These are phyloP conservation scores for Poecilia picta DNA, from an alignment of 2,797 vertebrate species.

Conservation along the genomic window DNA sequence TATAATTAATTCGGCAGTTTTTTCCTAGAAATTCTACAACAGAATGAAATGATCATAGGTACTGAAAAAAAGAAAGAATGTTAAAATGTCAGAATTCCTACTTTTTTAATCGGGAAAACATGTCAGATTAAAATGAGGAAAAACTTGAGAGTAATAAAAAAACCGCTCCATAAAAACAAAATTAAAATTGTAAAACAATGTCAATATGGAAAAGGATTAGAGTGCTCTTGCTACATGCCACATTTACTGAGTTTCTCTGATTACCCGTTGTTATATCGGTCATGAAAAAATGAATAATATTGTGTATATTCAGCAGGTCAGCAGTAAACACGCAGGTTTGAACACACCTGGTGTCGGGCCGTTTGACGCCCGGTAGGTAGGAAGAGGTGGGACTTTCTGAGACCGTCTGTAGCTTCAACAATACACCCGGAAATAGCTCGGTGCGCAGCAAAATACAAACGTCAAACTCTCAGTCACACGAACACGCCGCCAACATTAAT, in stretches of 20 bases:
- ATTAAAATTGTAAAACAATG: too few relatives aligned
- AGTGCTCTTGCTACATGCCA: too few relatives aligned
- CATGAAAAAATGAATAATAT: not conserved
- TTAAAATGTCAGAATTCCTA: too few relatives aligned
- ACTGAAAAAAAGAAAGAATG: too few relatives aligned
- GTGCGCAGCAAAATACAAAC: not conserved
- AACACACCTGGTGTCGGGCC: not conserved
- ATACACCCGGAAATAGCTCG: slow-evolving; percentile 10
- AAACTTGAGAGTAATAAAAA: too few relatives aligned
- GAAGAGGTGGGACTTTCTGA: not conserved
- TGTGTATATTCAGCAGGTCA: not conserved
- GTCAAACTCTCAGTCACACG: not conserved
- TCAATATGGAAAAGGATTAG: too few relatives aligned
- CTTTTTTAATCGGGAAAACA: too few relatives aligned
- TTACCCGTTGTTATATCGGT: not conserved
- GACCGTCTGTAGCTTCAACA: not conserved
- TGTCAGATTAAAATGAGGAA: too few relatives aligned
- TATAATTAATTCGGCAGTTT: not conserved
- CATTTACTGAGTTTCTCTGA: not conserved
- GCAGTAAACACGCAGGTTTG: not conserved
- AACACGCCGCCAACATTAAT: not conserved
- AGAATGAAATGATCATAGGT: too few relatives aligned
- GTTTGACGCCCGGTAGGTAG: not conserved
- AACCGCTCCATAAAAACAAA: too few relatives aligned
- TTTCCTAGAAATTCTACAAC: not conserved